Base-by-base conservation (phyloP, 1,140 invertebrate genomes). In the Cydia strobilella region DNA sequence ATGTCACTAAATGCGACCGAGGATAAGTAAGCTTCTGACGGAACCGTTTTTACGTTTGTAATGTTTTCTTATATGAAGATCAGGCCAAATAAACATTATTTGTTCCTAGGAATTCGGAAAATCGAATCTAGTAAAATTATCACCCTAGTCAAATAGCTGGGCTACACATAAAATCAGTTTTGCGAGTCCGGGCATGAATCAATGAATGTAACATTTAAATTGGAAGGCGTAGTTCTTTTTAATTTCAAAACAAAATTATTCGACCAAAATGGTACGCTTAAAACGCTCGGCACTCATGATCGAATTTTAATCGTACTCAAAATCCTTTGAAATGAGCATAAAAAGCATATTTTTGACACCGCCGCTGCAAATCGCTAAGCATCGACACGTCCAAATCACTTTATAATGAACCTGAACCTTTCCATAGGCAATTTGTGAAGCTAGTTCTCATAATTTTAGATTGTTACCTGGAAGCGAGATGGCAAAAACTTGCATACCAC, bases 361-460 rank as follows among this genome's bases (percentile, higher is more conserved):
- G 7, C 51, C 51, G 39, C 39, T 15, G 42, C 10, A 59, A 20
- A 59, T n/a, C 9, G 18, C 54, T 59, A 59, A 59, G n/a, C 54
- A 23, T 59, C 54, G 54, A 59, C 54, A 54, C n/a, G 6, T 54
- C 54, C 54, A 59, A 59, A 59, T 23, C 54, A 23, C 54, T 59
- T 59, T 59, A 59, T 59, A 59, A 59, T 59, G 9, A 59, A 59
- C 54, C 54, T 20, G 54, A 59, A 20, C 18, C 54, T 59, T 18
- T 59, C 54, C 20, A 59, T n/a, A 23, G n/a, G 7, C 54, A 59
- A 59, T 59, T 59, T 59, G 54, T 59, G 54, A 59, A 59, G 20
- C 54, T 59, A 59, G 54, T 59, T 59, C 54, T 59, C 54, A 59
- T 59, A 59, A 59, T 59, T 59, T 59, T 59, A 59, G 54, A 59